Evolutionary conservation across 2,888 invertebrate species (phyloP).

Genomic region (Andrena fulva): DNA sequence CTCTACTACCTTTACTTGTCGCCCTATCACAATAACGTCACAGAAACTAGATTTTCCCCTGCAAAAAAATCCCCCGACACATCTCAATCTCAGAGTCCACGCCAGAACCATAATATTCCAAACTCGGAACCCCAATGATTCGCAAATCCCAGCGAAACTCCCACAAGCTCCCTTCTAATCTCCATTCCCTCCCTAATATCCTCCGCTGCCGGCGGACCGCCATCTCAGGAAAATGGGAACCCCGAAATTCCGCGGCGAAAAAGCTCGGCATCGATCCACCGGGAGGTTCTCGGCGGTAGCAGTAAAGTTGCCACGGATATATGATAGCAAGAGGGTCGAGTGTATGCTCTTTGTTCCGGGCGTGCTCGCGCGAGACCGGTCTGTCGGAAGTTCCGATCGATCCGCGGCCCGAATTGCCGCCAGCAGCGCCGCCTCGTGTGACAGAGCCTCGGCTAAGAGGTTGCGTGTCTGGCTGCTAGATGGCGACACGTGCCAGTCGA

Average conservation of each 20-base stretch:
- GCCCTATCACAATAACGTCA: background rate
- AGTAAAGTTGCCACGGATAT: conserved; percentile 14
- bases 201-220: conserved; percentile 20
- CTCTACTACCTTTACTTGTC: background rate
- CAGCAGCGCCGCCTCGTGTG: conserved; percentile 75
- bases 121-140: background rate
- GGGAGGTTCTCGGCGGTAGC: background rate
- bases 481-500: conserved; percentile 82
- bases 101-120: background rate
- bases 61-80: background rate
- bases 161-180: conserved; percentile 12
- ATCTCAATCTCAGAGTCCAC: background rate
- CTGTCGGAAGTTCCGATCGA: conserved; percentile 47
- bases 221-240: conserved; percentile 18
- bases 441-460: conserved; percentile 73
- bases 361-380: background rate
- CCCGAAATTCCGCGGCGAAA: background rate
- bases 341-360: conserved; percentile 8
- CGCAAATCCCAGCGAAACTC: conserved; percentile 11
- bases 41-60: background rate
- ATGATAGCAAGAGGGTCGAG: conserved; percentile 38
- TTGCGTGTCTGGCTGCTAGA: conserved; percentile 76
- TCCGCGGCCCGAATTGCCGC: conserved; percentile 16
- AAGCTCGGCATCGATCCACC: conserved; percentile 32
- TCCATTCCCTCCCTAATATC: conserved; percentile 10